Conservation (phyloP, 2,888 invertebrate species). For the Desoria tigrina region DNA sequence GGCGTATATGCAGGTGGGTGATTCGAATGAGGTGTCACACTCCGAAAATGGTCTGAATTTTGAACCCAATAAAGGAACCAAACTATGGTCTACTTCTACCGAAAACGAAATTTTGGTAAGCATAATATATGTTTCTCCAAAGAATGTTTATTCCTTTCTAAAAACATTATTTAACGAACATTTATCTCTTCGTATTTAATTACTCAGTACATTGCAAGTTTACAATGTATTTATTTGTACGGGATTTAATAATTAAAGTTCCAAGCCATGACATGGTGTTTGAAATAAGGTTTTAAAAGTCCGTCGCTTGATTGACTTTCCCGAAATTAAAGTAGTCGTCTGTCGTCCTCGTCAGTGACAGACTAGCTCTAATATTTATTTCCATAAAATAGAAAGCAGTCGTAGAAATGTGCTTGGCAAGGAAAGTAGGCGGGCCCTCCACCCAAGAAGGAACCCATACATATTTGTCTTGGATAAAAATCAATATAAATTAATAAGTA, state of each 20-base stretch:
- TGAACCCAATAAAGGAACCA: conserved; percentile 49
- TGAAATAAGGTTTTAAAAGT: too few relatives aligned
- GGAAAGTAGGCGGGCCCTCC: conserved; percentile 8
- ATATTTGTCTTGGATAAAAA: conserved; percentile 18
- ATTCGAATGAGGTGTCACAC: conserved; percentile 48
- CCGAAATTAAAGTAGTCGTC: too few relatives aligned
- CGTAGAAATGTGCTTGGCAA: neutral
- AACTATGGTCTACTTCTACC: conserved; percentile 48
- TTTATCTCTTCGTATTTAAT: too few relatives aligned
- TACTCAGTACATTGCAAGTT: too few relatives aligned
- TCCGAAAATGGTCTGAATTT: conserved; percentile 50
- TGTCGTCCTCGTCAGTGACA: too few relatives aligned
- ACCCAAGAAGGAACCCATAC: conserved; percentile 6
- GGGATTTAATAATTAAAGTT: too few relatives aligned
- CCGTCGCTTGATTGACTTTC: too few relatives aligned
- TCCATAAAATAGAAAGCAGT: conserved; percentile 12
- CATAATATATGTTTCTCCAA: conserved; percentile 38
- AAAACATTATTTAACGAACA: too few relatives aligned
- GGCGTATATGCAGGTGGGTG: conserved; percentile 48
- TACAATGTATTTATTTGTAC: too few relatives aligned
- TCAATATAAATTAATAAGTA: conserved; percentile 19
- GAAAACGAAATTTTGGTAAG: conserved; percentile 54
- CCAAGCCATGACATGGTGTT: too few relatives aligned
- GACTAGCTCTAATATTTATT: neutral
- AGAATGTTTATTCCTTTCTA: conserved; percentile 22